Base-by-base conservation (phyloP, 2,113 vertebrate species). In the Gambusia affinis region DNA sequence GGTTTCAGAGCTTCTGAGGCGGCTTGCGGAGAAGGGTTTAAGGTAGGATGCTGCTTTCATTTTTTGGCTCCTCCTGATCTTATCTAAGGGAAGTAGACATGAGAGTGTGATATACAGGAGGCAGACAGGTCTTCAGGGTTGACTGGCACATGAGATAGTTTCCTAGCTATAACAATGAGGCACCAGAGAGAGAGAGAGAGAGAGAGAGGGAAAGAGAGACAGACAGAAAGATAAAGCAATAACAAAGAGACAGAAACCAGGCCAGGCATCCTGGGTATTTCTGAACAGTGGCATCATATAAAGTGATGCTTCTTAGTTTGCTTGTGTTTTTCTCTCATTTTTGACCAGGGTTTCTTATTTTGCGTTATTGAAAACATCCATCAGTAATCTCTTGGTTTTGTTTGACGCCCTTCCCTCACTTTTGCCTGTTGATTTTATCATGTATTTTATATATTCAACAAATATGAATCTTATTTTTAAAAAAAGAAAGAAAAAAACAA, bases 361-460 rank as follows among this genome's bases (percentile, higher is more conserved):
- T 85, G 76, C 54, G 63, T 80, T 88, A 84, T 60, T 47, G 80
- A 54, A 72, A 79, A 75, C 19, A 66, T 78, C 11, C 35, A 88
- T 93, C 87, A 90, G 85, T 92, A 89, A 91, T 67, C 69, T 63
- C 66, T 39, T 60, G 24, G 67, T 22, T 54, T 57, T 67, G 75
- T 68, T 88, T 42, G 62, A 54, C 61, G 80, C 31, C 24, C 31
- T 68, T 77, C 60, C 78, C 64, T 33, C 0, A 70, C 73, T 12
- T 30, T 51, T 81, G 35, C 15, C 70, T 72, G 24, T 63, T 42
- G 4, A 14, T 42, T 42, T 15, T 27, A 27, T 12, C 12, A 42
- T 42, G 39, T 12, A 42, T 42, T 42, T 33, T 5, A 78, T 78
- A 51, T 39, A 60, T 68, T 39, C 12, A 54, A 6, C 11, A 65